phyloP scores from a whole-genome alignment of 2,797 vertebrate genomes.

The Tinamus major region DNA sequence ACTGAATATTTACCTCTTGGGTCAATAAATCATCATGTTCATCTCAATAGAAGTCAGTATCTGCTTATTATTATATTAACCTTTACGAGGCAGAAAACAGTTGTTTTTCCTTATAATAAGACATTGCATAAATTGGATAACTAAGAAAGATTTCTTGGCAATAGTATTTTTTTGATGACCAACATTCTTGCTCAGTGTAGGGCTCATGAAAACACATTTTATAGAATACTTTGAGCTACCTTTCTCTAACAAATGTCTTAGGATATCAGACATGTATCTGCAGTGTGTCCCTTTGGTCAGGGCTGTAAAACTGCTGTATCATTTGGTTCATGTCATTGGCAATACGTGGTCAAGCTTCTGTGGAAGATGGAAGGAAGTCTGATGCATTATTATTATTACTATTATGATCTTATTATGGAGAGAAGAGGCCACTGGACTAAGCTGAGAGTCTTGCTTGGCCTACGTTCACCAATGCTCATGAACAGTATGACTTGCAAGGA shows the following conservation, averaged over 20 bases:
- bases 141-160: slow-evolving; percentile 41
- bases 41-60: slow-evolving; percentile 79
- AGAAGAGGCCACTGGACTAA: background rate
- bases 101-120: slow-evolving; percentile 39
- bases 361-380: slow-evolving; percentile 21
- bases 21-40: slow-evolving; percentile 83
- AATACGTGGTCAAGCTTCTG: background rate
- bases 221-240: background rate
- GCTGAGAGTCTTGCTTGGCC: background rate
- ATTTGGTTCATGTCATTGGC: background rate
- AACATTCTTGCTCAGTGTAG: background rate
- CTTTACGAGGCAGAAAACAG: slow-evolving; percentile 54
- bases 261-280: background rate
- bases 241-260: background rate
- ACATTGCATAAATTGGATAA: slow-evolving; percentile 50
- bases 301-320: fast-evolving
- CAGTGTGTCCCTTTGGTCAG: background rate
- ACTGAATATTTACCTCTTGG: slow-evolving; percentile 80
- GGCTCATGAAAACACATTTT: background rate
- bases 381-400: background rate
- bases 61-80: slow-evolving; percentile 77
- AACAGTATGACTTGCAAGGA: slow-evolving; percentile 13
- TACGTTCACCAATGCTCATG: fast-evolving
- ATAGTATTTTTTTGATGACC: background rate
- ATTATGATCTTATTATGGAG: background rate